phyloP scores from a whole-genome alignment of 2,113 vertebrate species.

The Hippoglossus stenolepis region DNA sequence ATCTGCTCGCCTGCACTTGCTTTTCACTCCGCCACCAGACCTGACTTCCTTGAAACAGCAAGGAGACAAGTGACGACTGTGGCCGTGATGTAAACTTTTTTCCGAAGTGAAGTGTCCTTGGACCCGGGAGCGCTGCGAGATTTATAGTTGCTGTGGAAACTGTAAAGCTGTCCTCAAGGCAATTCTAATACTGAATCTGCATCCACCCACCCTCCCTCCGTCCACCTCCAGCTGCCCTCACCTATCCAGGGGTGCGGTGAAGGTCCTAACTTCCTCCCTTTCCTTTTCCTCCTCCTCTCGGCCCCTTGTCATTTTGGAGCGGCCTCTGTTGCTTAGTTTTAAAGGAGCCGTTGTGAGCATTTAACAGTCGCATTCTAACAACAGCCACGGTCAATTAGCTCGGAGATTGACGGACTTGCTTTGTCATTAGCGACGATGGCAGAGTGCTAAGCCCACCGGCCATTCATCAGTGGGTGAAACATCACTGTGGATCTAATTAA shows the following conservation, averaged over 20 bases:
- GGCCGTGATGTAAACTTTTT: slow-evolving; percentile 45
- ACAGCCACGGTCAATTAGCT: slow-evolving; percentile 16
- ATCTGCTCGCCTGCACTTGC: neutral
- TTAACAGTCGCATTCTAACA: slow-evolving; percentile 23
- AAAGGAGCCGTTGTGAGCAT: neutral
- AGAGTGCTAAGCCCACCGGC: neutral
- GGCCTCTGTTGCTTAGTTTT: neutral
- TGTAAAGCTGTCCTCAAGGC: slow-evolving; percentile 57
- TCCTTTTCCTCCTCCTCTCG: neutral
- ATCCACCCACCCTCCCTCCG: neutral
- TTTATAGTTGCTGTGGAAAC: slow-evolving; percentile 80
- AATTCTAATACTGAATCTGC: slow-evolving; percentile 53
- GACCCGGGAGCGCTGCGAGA: slow-evolving; percentile 13
- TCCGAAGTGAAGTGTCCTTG: slow-evolving; percentile 55
- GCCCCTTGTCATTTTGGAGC: too few species aligned
- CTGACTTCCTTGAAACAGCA: neutral
- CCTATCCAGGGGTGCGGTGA: too few species aligned
- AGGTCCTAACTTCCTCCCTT: neutral
- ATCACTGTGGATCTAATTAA: slow-evolving; percentile 24
- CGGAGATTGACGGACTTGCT: slow-evolving; percentile 49
- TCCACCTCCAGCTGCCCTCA: neutral
- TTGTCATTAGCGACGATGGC: slow-evolving; percentile 45
- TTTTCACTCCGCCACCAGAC: too few species aligned
- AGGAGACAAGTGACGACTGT: neutral
- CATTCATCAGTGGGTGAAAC: slow-evolving; percentile 16